Base-by-base conservation (phyloP, 1,140 invertebrate genomes). In the Nasonia giraulti region DNA sequence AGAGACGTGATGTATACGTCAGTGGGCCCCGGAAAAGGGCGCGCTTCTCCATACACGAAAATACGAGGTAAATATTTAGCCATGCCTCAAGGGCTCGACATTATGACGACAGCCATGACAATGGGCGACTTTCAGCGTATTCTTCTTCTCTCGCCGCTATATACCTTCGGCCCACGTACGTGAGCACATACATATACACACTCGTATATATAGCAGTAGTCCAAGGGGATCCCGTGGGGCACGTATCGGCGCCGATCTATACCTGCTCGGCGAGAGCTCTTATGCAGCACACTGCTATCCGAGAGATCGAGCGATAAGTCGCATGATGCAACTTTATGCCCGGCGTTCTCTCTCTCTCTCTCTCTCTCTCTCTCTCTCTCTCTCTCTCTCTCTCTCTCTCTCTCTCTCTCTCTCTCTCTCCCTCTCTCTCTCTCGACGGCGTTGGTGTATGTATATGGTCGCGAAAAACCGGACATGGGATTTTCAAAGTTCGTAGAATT, bases 41-140 rank as follows among this genome's bases (percentile, higher is more conserved):
- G 37, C 33, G 62, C 69, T 71, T 27, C 20, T 33, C 8, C 20
- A 69, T 31, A 33, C 20, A 37, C 27, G 2, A n/a, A 89, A 89
- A 89, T 88, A 87, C 73, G 81, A 87, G 85, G 87, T 87, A 90
- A 90, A 89, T 89, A 90, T 90, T 89, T 89, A 89, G 85, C 86
- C 83, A 40, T 33, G 82, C 86, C 84, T 84, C 55, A 62, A 62
- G 80, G 82, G 79, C 71, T 37, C 81, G 44, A 71, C 37, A 77
- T 83, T 83, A 87, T 85, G 90, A 88, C 86, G 90, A 90, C 90
- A 90, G 89, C 83, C 77, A 76, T 33, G 82, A 89, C 88, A 90
- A 90, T 89, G 87, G 84, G 68, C 81, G 81, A 88, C 89, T 90
- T 88, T 89, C 89, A 88, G 85, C 89, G 83, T 80, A 74, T 74